These are phyloP conservation scores for Heliothis peltigera DNA, from an alignment of 2,888 invertebrate genomes.

Conservation along the genomic window DNA sequence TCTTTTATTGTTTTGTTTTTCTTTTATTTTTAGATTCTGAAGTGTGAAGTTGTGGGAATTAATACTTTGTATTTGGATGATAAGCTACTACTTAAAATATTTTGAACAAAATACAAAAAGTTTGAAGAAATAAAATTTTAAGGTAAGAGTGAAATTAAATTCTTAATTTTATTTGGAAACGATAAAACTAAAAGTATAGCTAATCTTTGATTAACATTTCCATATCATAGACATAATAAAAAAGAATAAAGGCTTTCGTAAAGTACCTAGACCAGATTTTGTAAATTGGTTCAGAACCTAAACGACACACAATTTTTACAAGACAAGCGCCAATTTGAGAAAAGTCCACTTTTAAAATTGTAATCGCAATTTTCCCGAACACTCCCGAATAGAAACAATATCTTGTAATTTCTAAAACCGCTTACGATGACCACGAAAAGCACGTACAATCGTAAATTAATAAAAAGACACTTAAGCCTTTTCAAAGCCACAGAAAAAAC, in stretches of 20 bases:
- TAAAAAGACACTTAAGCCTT: background rate
- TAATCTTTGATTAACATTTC: background rate
- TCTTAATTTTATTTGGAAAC: background rate
- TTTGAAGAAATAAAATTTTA: too few relatives aligned
- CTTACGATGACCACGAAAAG: background rate
- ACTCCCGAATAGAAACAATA: background rate
- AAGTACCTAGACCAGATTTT: too few relatives aligned
- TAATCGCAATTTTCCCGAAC: background rate
- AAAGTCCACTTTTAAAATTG: too few relatives aligned
- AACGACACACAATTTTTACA: too few relatives aligned
- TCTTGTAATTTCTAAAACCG: background rate
- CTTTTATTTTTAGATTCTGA: slow-evolving; percentile 6
- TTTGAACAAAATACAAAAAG: too few relatives aligned
- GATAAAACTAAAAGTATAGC: background rate
- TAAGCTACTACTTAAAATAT: too few relatives aligned
- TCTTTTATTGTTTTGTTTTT: slow-evolving; percentile 7
- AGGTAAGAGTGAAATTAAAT: background rate
- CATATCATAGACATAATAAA: too few relatives aligned
- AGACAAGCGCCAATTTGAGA: too few relatives aligned
- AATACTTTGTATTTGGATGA: too few relatives aligned
- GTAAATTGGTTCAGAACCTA: too few relatives aligned
- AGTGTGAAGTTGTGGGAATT: background rate
- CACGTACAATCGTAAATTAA: background rate
- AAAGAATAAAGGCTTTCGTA: too few relatives aligned
- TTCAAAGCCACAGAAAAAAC: slow-evolving; percentile 1